These are phyloP conservation scores for Coecobrya sp. DNA, from an alignment of 2,888 invertebrate genomes.

Conservation along the genomic window DNA sequence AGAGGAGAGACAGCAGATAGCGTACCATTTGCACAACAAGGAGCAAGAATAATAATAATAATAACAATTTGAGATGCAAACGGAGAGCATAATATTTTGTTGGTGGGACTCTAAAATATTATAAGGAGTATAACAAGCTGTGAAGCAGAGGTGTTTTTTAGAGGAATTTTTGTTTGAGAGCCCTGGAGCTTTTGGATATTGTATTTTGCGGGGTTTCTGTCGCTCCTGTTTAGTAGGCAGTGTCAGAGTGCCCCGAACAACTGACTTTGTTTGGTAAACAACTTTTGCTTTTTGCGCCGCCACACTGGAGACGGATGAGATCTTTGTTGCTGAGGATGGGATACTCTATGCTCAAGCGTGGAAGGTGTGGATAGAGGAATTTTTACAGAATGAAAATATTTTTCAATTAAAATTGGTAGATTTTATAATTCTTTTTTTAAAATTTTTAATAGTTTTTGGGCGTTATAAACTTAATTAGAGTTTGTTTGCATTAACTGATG, in stretches of 20 bases:
- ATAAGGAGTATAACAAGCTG: conserved; percentile 14
- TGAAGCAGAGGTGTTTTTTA: not conserved
- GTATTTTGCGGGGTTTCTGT: conserved; percentile 76
- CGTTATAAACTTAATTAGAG: not conserved
- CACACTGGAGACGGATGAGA: not conserved
- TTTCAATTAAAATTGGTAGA: too few species aligned
- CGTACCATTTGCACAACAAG: conserved; percentile 1
- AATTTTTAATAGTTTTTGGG: too few species aligned
- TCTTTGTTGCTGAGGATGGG: not conserved
- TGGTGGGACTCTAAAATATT: conserved; percentile 49
- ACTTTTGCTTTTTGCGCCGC: conserved; percentile 22
- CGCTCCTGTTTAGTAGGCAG: conserved; percentile 69
- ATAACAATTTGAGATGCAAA: not conserved
- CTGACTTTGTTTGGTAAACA: conserved; percentile 71
- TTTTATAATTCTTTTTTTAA: too few species aligned
- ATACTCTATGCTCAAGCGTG: not conserved
- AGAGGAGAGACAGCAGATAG: not conserved
- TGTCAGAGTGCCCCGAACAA: conserved; percentile 42
- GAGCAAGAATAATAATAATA: not conserved
- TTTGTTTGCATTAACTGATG: too few species aligned
- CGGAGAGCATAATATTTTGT: conserved; percentile 59
- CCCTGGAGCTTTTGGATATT: conserved; percentile 55
- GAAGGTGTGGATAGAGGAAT: not conserved
- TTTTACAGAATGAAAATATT: too few species aligned
- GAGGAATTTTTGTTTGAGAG: conserved; percentile 33